Conservation (phyloP, 1,140 invertebrate genomes). For the Hycleus phaleratus region DNA sequence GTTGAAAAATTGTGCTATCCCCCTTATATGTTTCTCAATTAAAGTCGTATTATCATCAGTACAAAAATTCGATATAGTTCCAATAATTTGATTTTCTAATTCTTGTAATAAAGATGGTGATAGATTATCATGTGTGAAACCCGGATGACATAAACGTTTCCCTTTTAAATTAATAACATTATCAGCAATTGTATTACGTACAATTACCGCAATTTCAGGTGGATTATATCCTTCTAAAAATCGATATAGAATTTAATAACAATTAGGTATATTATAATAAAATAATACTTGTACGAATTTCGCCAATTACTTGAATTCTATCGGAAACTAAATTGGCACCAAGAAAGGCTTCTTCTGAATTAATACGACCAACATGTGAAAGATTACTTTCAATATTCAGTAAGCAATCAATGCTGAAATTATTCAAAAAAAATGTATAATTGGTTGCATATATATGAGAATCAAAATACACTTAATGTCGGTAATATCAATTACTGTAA, state of each 20-base stretch:
- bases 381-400: slow-evolving; percentile 20
- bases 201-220: slow-evolving; percentile 52
- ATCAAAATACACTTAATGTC: too few species aligned
- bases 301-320: slow-evolving; percentile 14
- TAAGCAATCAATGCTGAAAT: slow-evolving; percentile 27
- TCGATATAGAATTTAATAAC: neutral
- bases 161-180: slow-evolving; percentile 43
- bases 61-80: slow-evolving; percentile 20
- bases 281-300: slow-evolving; percentile 17
- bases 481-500: too few species aligned
- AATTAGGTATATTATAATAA: neutral
- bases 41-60: slow-evolving; percentile 34
- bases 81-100: slow-evolving; percentile 45
- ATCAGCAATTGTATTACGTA: slow-evolving; percentile 37
- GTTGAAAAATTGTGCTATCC: slow-evolving; percentile 50
- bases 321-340: slow-evolving; percentile 14
- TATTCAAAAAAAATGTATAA: slow-evolving; percentile 1
- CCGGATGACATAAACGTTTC: slow-evolving; percentile 55
- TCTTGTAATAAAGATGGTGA: slow-evolving; percentile 51
- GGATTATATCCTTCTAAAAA: slow-evolving; percentile 44
- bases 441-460: neutral
- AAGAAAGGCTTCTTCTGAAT: slow-evolving; percentile 25
- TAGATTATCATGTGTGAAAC: slow-evolving; percentile 48
- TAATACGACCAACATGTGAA: slow-evolving; percentile 18
- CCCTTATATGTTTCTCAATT: slow-evolving; percentile 49